These are phyloP conservation scores for Tympanuchus pallidicinctus DNA, from an alignment of 2,113 vertebrate genomes.

Conservation along the genomic window DNA sequence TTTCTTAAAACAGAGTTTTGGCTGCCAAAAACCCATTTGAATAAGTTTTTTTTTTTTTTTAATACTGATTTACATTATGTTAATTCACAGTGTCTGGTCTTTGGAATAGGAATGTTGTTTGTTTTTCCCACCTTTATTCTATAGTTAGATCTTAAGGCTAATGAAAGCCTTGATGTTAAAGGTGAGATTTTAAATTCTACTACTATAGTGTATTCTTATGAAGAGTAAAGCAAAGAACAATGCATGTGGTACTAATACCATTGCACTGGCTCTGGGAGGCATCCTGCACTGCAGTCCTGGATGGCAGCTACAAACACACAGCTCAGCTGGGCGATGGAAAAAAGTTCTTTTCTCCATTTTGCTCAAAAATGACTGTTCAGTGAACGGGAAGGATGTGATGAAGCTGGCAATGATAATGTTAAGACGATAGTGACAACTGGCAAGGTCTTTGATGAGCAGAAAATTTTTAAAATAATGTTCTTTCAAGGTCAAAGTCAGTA, in stretches of 20 bases:
- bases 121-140: background rate
- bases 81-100: background rate
- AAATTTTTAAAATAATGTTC: background rate
- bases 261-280: background rate
- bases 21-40: background rate
- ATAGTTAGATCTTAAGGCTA: background rate
- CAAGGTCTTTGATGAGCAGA: background rate
- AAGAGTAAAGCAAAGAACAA: background rate
- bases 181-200: background rate
- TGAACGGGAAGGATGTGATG: background rate
- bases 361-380: background rate
- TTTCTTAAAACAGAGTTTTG: conserved; percentile 12
- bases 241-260: background rate
- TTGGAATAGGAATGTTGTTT: background rate
- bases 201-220: rapidly evolving
- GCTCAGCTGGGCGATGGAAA: background rate
- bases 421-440: background rate
- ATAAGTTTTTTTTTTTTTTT: background rate
- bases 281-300: background rate
- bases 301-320: background rate
- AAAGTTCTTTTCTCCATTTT: background rate
- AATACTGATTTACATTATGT: background rate
- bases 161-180: background rate
- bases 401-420: rapidly evolving
- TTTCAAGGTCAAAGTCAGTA: background rate